These are phyloP conservation scores for Catalaphyllia jardinei DNA, from an alignment of 64 coral and sea anemone species.

Conservation along the genomic window DNA sequence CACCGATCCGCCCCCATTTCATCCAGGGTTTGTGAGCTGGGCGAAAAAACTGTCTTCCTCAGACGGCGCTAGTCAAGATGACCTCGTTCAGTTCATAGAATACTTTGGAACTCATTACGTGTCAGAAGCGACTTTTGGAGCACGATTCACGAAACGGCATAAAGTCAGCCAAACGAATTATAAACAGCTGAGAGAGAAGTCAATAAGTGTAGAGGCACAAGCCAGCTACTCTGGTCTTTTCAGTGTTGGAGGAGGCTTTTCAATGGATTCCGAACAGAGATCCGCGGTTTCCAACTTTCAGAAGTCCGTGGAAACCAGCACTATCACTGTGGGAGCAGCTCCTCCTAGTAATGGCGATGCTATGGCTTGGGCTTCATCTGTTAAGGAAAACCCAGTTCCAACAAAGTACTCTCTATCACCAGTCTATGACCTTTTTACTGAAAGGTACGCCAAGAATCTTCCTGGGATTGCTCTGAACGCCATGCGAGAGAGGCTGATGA, in stretches of 20 bases:
- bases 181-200: not conserved
- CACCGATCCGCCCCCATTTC: slow-evolving; percentile 31
- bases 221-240: slow-evolving; percentile 42
- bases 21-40: slow-evolving; percentile 55
- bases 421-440: slow-evolving; percentile 32
- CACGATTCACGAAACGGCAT: slow-evolving; percentile 48
- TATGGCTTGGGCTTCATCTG: slow-evolving; percentile 45
- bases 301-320: slow-evolving; percentile 43
- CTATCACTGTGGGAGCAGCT: slow-evolving; percentile 56
- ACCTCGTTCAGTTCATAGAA: slow-evolving; percentile 36
- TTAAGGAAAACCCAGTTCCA: slow-evolving; percentile 55
- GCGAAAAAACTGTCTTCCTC: slow-evolving; percentile 2
- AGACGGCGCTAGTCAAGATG: not conserved
- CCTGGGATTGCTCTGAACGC: not conserved
- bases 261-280: slow-evolving; percentile 37
- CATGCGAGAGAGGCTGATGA: slow-evolving; percentile 1
- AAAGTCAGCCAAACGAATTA: slow-evolving; percentile 41
- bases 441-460: slow-evolving; percentile 12
- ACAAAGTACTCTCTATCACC: slow-evolving; percentile 6
- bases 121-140: slow-evolving; percentile 44
- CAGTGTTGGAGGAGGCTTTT: slow-evolving; percentile 37
- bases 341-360: slow-evolving; percentile 61
- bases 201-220: slow-evolving; percentile 51
- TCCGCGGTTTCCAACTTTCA: slow-evolving; percentile 15
- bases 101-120: slow-evolving; percentile 63